Base-by-base conservation (phyloP, 1,140 invertebrate species). In the Drosophila biarmipes region DNA sequence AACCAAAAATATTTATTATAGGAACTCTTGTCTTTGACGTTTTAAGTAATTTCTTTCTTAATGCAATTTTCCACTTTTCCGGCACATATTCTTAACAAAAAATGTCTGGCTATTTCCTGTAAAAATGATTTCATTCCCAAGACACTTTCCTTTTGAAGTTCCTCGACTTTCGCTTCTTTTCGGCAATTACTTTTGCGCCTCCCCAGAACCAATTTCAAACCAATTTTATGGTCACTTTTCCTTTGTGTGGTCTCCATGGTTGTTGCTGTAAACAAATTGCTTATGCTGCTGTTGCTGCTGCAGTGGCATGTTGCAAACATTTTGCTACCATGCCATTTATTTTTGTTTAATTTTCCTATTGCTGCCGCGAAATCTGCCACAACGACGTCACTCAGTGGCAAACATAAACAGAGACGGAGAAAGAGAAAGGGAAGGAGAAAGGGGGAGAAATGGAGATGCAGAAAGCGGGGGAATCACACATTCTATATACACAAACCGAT, bases 301-400 rank as follows among this genome's bases (percentile, higher is more conserved):
- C 15, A 37, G 56, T 62, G 48, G 73, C 73, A 62, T 75, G 71
- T 74, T 75, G 73, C 73, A 75, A 75, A 75, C 73, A 79, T 73
- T 61, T 82, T 81, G 56, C 38, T 77, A 71, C 73, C 71, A 75
- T 63, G 73, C 73, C 73, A 75, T 63, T 63, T 71, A 58, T 52
- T 58, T 61, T 38, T 57, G 56, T 79, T 84, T 84, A 80, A 67
- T 80, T 84, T 84, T 76, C 81, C 63, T 64, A 66, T 66, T 66
- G 45, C 63, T 72, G 69, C 31, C 67, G 73, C 66, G 42, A 86
- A 80, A 86, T 85, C 56, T 61, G 72, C 80, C 78, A 72, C 76
- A 66, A 80, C 61, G 76, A 84, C 80, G 76, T 85, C 76, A 85
- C 80, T 84, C 80, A 61, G 49, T 56, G 27, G 42, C 57, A 55